Evolutionary conservation across 2,797 vertebrate genomes (phyloP), one percentile per base, ranked within the genome.

Genomic region (Atherinosoma microstoma): DNA sequence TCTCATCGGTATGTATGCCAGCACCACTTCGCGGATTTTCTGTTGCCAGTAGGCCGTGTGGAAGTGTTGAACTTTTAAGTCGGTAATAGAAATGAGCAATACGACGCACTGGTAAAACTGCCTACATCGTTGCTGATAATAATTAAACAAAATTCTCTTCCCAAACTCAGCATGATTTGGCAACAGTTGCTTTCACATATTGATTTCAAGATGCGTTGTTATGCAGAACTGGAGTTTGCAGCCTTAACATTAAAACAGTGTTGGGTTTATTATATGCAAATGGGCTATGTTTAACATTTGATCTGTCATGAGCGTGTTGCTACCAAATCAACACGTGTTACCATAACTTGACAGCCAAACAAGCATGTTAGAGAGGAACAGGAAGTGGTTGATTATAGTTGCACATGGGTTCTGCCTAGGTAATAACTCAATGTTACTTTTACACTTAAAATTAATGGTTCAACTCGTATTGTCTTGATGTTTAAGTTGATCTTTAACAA

Each of bases 11-110:
- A 76, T 83, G 79, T 87, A 64, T 47, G 67, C 58, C 84, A 84
- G 79, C 82, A 83, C 70, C 69, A 85, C 80, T 80, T 84, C 87
- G 89, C 64, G 92, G 87, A 89, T 90, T 78, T 80, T 73, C 49
- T 77, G 58, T 78, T 87, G 79, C 74, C 79, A 76, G 68, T 79
- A 92, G 93, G 92, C 91, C 91, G 71, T 24, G 62, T 77, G 76
- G 70, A 91, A 83, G 81, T 87, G 70, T 80, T 85, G 35, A 80
- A 87, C 76, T 85, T 27, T 73, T 64, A 82, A 59, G 63, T 82
- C 68, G 78, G 66, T 38, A 61, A 45, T 47, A 34, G 45, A 73
- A 30, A 65, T 29, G 12, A 77, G 34, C 51, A 63, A 49, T 10
- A 51, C 29, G 27, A n/a, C 29, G 27, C 2, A 27, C 67, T 30